Conservation (phyloP, 2,797 vertebrate species). For the Remorina albescens region DNA sequence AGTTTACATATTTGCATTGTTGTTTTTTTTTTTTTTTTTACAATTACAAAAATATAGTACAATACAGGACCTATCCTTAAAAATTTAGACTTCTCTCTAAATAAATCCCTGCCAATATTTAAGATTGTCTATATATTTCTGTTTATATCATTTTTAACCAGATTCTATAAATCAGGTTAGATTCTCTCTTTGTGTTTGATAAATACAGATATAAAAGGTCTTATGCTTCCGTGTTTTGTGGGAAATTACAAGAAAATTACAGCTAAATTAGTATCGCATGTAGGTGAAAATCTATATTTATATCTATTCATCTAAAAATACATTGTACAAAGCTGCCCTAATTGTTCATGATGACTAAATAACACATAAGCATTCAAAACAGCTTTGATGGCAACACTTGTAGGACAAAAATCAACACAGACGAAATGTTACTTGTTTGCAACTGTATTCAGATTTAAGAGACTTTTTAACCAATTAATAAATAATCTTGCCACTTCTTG, state of each 20-base stretch:
- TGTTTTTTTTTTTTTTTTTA: slow-evolving; percentile 3
- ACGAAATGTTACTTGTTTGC: slow-evolving; percentile 73
- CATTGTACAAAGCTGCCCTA: neutral
- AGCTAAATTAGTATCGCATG: neutral
- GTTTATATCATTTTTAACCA: neutral
- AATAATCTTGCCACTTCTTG: slow-evolving; percentile 94
- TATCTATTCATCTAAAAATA: neutral
- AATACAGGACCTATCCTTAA: neutral
- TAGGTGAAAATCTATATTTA: neutral
- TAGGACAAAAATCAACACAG: slow-evolving; percentile 43
- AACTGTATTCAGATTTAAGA: slow-evolving; percentile 90
- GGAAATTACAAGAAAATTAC: neutral
- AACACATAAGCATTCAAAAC: neutral
- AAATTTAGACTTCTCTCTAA: neutral
- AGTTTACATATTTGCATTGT: neutral
- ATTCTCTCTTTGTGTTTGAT: neutral
- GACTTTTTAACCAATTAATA: slow-evolving; percentile 92
- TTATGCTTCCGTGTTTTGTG: neutral
- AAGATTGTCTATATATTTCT: slow-evolving; percentile 7
- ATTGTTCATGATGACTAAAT: neutral
- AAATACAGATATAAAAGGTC: neutral
- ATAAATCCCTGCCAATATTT: slow-evolving; percentile 11
- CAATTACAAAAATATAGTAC: neutral
- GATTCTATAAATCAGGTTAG: neutral
- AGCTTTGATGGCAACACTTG: neutral